Evolutionary conservation across 2,113 vertebrate genomes (phyloP), one percentile per base, ranked within the genome.

Genomic region (Micronisus gabar): DNA sequence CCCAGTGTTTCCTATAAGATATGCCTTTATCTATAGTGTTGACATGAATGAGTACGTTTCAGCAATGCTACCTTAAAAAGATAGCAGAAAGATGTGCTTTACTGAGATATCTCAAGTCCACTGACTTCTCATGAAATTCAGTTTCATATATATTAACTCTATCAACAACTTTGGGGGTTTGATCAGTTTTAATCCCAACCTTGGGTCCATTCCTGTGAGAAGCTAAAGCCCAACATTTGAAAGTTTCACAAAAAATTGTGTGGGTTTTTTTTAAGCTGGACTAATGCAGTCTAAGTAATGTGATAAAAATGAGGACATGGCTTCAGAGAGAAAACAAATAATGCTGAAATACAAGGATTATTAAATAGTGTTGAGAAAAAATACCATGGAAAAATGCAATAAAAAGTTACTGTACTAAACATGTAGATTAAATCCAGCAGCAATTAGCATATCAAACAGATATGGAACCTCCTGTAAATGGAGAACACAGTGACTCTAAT

Each of bases 251-350:
- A 81, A 72, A 80, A 86, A 13, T 4, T 13, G 5, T 25, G 4
- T 38, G 0, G 0, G 0, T 2, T 14, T 27, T 52, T 62, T 81
- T 74, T 43, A 62, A 74, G 9, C 15, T 61, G 4, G 7, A 82
- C 12, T 13, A 40, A 38, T 20, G 20, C 6, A 32, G 2, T 6
- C 4, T 48, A 41, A 73, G 16, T 30, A 78, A 53, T n/a, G 3
- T 59, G 27, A 75, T 45, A 36, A 68, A 68, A 86, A 81, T 47
- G n/a, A 71, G 18, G 25, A 32, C 27, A 58, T 1, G 6, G 1
- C 5, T 93, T 93, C 53, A 53, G 26, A 73, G 27, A 55, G 3
- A 67, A 74, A 93, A 23, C 1, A 53, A 2, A 21, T 38, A 32
- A 55, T 68, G 21, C 6, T 82, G 38, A 87, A 78, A 74, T 56